Evolutionary conservation across 2,113 vertebrate genomes (phyloP).

Genomic region (Stegostoma tigrinum): DNA sequence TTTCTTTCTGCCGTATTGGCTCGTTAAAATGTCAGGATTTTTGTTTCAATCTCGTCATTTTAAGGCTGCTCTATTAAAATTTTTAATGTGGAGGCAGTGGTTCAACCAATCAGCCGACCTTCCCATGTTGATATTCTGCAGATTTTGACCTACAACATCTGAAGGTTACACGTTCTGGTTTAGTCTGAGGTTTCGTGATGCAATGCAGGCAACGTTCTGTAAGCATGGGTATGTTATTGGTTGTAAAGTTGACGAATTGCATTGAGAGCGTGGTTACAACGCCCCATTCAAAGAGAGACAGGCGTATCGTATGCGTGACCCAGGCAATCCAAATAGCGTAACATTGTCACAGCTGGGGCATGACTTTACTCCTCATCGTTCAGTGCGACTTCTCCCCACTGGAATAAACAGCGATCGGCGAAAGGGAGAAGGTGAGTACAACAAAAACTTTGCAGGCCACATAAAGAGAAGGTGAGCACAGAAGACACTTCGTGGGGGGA

Average conservation of each 20-base stretch:
- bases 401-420: neutral
- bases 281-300: neutral
- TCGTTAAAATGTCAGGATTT: neutral
- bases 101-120: neutral
- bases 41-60: no score
- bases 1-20: neutral
- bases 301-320: neutral
- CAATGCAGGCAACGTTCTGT: neutral
- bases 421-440: neutral
- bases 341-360: neutral
- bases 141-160: neutral
- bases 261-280: neutral
- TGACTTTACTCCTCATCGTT: neutral
- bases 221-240: conserved; percentile 9
- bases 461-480: neutral
- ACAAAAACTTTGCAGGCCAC: neutral
- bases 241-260: neutral
- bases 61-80: neutral
- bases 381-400: neutral
- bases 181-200: neutral
- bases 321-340: neutral
- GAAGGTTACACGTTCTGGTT: neutral
- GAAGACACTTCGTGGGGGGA: neutral
- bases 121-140: neutral
- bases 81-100: neutral